phyloP scores from a whole-genome alignment of 2,888 invertebrate genomes.

The Rhimphoctona megacephalus region DNA sequence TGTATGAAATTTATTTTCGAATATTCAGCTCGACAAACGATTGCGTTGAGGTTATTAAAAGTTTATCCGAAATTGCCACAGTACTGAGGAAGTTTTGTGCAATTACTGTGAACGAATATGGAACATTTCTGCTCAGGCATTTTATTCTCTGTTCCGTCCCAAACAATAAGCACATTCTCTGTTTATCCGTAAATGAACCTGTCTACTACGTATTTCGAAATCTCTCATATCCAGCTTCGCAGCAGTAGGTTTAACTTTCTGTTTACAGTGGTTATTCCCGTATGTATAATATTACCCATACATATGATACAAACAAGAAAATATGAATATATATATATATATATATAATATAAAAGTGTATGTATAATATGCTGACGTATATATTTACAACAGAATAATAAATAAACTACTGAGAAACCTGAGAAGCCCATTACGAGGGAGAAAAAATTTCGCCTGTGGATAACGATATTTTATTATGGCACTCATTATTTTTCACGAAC shows the following conservation, averaged over 20 bases:
- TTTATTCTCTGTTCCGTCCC: not conserved
- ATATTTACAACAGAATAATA: not conserved
- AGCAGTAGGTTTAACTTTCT: not conserved
- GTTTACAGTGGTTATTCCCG: not conserved
- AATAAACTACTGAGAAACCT: slow-evolving; percentile 35
- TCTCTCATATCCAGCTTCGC: not conserved
- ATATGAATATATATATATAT: not conserved
- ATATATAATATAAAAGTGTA: slow-evolving; percentile 16
- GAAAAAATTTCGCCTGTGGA: slow-evolving; percentile 58
- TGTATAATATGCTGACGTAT: not conserved
- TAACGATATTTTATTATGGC: slow-evolving; percentile 66
- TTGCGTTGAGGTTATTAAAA: not conserved
- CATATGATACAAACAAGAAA: not conserved
- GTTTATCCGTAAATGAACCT: not conserved
- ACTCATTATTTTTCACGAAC: slow-evolving; percentile 63
- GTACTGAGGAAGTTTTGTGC: not conserved
- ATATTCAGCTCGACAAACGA: not conserved
- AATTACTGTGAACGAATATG: not conserved
- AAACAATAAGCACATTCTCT: not conserved
- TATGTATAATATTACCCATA: not conserved
- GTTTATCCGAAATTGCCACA: not conserved
- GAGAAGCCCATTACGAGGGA: slow-evolving; percentile 53
- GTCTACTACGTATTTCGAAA: not conserved
- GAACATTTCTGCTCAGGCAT: not conserved
- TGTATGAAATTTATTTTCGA: not conserved